Percentiles rank a stretch among this genome's conserved stretches.
Evolutionary conservation across 2,113 vertebrate species (phyloP).

Genomic region (Lasiurus cinereus): DNA sequence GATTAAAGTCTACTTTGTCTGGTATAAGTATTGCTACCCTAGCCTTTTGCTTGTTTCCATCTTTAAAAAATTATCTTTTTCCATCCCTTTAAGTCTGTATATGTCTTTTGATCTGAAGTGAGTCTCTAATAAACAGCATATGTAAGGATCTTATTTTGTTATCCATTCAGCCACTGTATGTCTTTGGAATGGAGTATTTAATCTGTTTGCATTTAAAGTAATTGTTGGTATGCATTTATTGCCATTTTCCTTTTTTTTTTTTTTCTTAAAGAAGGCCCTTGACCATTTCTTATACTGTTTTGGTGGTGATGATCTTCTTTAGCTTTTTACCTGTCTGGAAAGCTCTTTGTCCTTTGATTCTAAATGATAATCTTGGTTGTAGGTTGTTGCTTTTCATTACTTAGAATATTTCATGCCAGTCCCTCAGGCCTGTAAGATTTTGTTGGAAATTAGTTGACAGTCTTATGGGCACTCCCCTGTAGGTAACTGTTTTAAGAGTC

Average conservation of each 20-base stretch:
- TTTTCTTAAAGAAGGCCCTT: not conserved
- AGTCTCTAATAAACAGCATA: not conserved
- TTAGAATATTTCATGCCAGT: not conserved
- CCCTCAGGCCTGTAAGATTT: not conserved
- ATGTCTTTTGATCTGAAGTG: not conserved
- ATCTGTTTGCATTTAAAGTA: not conserved
- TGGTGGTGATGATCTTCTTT: not conserved
- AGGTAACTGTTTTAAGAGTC: not conserved
- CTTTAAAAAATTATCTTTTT: not conserved
- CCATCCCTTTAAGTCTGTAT: not conserved
- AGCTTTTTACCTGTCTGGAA: not conserved
- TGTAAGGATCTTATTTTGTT: not conserved
- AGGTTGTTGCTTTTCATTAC: not conserved
- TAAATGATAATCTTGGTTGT: not conserved
- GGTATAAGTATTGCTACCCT: not conserved
- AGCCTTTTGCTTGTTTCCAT: not conserved
- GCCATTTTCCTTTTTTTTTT: not conserved
- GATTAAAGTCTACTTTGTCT: not conserved
- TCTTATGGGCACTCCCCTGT: not conserved
- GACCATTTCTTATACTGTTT: not conserved
- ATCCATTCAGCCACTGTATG: not conserved
- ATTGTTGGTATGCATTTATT: not conserved
- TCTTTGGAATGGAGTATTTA: not conserved
- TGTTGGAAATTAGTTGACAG: not conserved
- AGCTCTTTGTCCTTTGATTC: not conserved